phyloP scores from a whole-genome alignment of 1,140 invertebrate genomes.

The Drosophila parvula region DNA sequence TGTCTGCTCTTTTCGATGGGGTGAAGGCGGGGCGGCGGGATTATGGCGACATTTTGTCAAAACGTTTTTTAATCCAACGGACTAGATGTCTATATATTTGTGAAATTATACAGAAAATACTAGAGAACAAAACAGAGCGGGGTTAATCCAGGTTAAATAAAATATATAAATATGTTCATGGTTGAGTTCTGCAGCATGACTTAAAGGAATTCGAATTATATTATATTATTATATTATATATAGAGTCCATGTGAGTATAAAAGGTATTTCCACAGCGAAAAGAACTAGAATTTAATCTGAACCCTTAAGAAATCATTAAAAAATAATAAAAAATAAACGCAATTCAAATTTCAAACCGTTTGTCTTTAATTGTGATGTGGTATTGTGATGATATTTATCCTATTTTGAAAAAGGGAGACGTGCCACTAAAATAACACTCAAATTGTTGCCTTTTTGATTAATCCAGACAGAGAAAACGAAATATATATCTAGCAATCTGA shows the following conservation, averaged over 20 bases:
- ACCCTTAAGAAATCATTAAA: neutral
- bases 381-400: neutral
- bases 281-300: neutral
- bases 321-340: neutral
- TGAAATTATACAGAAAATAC: slow-evolving; percentile 34
- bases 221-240: too few relatives aligned
- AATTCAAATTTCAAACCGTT: neutral
- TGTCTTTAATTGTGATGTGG: neutral
- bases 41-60: slow-evolving; percentile 70
- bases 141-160: neutral
- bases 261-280: too few relatives aligned
- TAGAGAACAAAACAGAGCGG: neutral
- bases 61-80: slow-evolving; percentile 69
- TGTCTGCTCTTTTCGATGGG: slow-evolving; percentile 7
- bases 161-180: too few relatives aligned
- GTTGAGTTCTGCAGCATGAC: neutral
- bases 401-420: neutral
- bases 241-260: neutral
- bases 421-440: neutral
- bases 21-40: slow-evolving; percentile 6
- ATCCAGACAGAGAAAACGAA: neutral
- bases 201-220: neutral
- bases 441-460: slow-evolving; percentile 7
- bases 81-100: slow-evolving; percentile 37
- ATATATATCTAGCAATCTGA: too few relatives aligned